Base-by-base conservation (phyloP, 2,113 vertebrate genomes). In the Dicaeum eximium region DNA sequence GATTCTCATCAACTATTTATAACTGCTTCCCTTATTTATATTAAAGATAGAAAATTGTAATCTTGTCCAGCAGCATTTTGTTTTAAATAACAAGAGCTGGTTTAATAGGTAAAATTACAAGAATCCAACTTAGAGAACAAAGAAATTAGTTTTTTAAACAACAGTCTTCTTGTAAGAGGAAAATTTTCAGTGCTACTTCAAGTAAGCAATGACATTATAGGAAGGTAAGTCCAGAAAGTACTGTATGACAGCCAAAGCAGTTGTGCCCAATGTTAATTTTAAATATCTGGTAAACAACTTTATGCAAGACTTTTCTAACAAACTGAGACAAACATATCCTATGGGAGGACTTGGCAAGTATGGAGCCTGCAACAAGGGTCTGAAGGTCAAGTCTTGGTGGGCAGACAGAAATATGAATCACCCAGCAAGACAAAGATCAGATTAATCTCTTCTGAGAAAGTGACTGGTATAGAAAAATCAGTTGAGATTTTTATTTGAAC, bases 1-100 rank as follows among this genome's bases (percentile, higher is more conserved):
- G 92, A 78, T 93, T 86, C 51, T 86, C 90, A 86, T 93, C 67
- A 74, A 45, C 85, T 95, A 96, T 97, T 96, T 96, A 92, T 96
- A 94, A 92, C 58, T 53, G 23, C 14, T 96, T 90, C 44, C 64
- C 71, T 96, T 94, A 92, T 78, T 94, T 97, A 88, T 86, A 83
- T 92, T 96, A 75, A 89, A 95, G 73, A 95, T 38, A 88, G 38
- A 84, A 78, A 91, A 90, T 74, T 33, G 12, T 40, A 67, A 75
- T n/a, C 48, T 47, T 77, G 66, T 88, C 74, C 74, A 83, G 62
- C 35, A 93, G 23, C 15, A 77, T 47, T 93, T 87, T 86, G 8
- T 77, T 91, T 90, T 58, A n/a, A 87, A 89, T 45, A 82, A 22
- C 1, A 89, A 38, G 31, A 86, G 54, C 8, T 75, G 42, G 6